Conservation (phyloP, 2,888 invertebrate genomes). For the Drosophila incognita region DNA sequence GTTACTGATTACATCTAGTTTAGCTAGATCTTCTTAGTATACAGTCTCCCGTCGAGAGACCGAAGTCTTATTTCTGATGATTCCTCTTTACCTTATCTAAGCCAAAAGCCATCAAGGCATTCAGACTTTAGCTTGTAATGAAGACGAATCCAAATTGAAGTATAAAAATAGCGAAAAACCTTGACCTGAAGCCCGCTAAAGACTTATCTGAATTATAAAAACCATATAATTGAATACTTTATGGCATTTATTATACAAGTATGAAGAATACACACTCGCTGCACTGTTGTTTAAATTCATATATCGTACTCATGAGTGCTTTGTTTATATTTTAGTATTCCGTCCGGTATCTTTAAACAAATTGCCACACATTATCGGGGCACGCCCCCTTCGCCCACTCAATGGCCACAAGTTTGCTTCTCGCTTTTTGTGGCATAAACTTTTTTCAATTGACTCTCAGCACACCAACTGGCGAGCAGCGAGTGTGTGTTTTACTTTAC, state of each 20-base stretch:
- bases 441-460: conserved; percentile 76
- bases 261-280: conserved; percentile 37
- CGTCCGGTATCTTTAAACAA: conserved; percentile 63
- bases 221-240: background rate
- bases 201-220: background rate
- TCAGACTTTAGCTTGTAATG: background rate
- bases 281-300: conserved; percentile 10
- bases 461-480: conserved; percentile 43
- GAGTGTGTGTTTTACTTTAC: conserved; percentile 43
- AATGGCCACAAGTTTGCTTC: conserved; percentile 32
- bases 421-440: conserved; percentile 53
- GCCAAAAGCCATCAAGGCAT: background rate
- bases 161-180: background rate
- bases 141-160: background rate
- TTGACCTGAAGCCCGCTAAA: background rate
- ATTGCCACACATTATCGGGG: conserved; percentile 60
- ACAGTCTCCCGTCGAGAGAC: background rate
- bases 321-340: conserved; percentile 31
- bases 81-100: background rate
- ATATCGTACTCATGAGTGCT: background rate
- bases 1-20: background rate
- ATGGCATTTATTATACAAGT: background rate
- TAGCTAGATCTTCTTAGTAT: background rate
- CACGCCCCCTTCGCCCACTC: conserved; percentile 21
- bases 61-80: background rate